A percentile compares a stretch with the other conserved stretches of the same genome.
Evolutionary conservation across 2,113 vertebrate genomes (phyloP).

Genomic region (Promerops cafer): DNA sequence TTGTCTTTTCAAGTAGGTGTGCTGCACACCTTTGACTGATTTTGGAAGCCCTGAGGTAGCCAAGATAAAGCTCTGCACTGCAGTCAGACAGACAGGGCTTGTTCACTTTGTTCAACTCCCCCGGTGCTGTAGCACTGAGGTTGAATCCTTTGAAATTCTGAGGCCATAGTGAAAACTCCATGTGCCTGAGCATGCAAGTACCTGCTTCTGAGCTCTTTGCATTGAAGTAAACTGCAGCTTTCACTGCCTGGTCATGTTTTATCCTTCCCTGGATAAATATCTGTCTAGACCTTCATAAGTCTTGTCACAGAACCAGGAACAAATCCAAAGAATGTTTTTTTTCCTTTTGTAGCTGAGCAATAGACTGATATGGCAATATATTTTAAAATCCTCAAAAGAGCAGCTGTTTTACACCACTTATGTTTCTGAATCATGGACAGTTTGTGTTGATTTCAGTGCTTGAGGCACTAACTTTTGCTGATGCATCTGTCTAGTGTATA

Average conservation of each 20-base stretch:
- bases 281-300: background rate
- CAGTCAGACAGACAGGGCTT: background rate
- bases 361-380: background rate
- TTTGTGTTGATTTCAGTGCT: background rate
- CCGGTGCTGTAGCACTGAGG: background rate
- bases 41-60: background rate
- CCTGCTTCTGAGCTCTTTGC: background rate
- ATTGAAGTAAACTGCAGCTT: background rate
- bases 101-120: fast-evolving
- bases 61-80: background rate
- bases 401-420: background rate
- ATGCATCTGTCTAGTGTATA: background rate
- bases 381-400: background rate
- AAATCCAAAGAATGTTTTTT: background rate
- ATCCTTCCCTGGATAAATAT: background rate
- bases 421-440: background rate
- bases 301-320: background rate
- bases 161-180: background rate
- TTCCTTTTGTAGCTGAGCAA: background rate
- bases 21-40: background rate
- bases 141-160: background rate
- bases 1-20: background rate
- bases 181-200: fast-evolving
- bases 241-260: background rate
- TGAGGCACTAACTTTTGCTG: background rate